Percentiles rank a stretch among this genome's conserved stretches.
phyloP scores from a whole-genome alignment of 1,140 invertebrate species.

The Ceratina japonica region DNA sequence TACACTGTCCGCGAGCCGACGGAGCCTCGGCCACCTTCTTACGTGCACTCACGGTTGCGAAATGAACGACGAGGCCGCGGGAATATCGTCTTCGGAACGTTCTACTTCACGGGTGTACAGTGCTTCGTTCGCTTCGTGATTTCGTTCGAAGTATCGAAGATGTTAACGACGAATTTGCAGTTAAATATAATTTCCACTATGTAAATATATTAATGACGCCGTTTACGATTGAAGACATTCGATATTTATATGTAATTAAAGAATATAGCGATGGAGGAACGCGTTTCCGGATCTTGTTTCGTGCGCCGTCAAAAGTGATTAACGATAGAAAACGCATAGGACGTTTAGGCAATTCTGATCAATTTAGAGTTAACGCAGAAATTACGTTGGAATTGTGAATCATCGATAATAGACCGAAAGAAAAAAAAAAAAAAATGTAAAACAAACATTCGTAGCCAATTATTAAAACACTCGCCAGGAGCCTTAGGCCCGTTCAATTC shows the following conservation, averaged over 20 bases:
- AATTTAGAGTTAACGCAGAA: conserved; percentile 34
- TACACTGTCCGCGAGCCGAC: neutral
- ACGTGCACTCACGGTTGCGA: too few species aligned
- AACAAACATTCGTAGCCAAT: conserved; percentile 62
- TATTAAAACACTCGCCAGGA: conserved; percentile 71
- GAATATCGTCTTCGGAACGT: neutral
- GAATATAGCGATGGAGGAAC: neutral
- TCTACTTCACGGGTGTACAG: neutral
- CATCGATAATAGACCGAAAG: conserved; percentile 38
- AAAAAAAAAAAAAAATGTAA: conserved; percentile 3
- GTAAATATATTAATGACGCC: neutral
- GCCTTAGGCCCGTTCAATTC: conserved; percentile 68
- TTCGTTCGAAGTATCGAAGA: too few species aligned
- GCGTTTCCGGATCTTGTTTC: neutral
- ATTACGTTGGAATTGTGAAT: conserved; percentile 45
- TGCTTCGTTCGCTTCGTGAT: neutral
- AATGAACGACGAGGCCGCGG: neutral
- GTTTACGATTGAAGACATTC: neutral
- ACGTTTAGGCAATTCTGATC: conserved; percentile 46
- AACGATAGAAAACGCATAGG: conserved; percentile 21
- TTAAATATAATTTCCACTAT: neutral
- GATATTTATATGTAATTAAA: neutral
- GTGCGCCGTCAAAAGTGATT: neutral
- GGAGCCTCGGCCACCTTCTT: too few species aligned
- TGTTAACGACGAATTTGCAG: neutral